phyloP scores from a whole-genome alignment of 2,888 invertebrate species.

The Torymus auratus region DNA sequence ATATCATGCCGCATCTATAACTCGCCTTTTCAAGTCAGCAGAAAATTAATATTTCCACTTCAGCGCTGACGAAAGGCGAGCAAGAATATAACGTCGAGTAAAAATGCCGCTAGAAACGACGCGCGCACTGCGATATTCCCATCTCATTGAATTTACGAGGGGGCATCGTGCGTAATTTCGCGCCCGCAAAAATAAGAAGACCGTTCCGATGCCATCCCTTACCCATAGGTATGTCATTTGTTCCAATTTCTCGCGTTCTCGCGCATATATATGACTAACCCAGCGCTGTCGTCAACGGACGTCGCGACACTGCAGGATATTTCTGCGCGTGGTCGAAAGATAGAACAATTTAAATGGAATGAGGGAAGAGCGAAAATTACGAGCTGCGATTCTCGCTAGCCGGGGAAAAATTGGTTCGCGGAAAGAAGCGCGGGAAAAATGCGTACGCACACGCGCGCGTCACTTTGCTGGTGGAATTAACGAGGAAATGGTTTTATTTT shows the following conservation, averaged over 20 bases:
- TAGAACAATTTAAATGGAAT: constrained; percentile 14
- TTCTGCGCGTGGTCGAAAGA: background rate
- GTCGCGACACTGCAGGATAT: background rate
- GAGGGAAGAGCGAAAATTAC: constrained; percentile 12
- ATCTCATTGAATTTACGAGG: constrained; percentile 11
- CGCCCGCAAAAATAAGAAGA: background rate
- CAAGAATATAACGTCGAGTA: too few species aligned
- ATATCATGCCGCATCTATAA: too few species aligned
- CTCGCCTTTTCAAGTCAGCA: too few species aligned
- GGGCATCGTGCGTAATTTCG: background rate
- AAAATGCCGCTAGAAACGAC: background rate
- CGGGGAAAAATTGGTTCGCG: background rate
- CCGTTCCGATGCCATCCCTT: background rate
- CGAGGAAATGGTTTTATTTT: background rate
- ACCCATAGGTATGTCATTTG: constrained; percentile 2
- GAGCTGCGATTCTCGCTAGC: too few species aligned
- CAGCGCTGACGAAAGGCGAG: too few species aligned
- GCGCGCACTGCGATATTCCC: background rate
- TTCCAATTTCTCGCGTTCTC: constrained; percentile 9
- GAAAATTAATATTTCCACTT: too few species aligned
- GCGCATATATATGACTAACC: background rate
- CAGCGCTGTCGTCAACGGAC: background rate
- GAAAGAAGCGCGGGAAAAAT: too few species aligned
- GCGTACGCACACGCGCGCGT: too few species aligned
- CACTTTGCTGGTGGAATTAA: too few species aligned